Percentiles rank a stretch among this genome's conserved stretches.
phyloP scores from a whole-genome alignment of 2,888 invertebrate genomes.

The Trachelus troglodyta region DNA sequence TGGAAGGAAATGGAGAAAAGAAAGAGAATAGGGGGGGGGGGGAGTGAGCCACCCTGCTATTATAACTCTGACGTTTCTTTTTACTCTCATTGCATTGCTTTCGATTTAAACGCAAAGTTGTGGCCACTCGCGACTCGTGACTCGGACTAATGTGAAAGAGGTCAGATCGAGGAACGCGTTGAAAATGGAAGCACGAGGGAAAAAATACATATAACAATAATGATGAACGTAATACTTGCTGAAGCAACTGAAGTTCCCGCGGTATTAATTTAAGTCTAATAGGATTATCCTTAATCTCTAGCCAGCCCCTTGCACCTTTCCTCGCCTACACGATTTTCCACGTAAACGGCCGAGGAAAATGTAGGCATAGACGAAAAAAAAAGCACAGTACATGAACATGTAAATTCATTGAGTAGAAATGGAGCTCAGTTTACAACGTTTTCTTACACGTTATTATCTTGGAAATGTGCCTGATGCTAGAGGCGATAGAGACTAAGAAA shows the following conservation, averaged over 20 bases:
- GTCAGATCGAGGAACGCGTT: no score
- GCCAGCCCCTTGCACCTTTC: conserved; percentile 42
- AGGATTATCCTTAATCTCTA: conserved; percentile 59
- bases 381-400: no score
- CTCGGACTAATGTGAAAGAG: no score
- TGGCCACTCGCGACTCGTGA: neutral
- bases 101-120: conserved; percentile 12
- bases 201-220: conserved; percentile 49
- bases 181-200: conserved; percentile 9
- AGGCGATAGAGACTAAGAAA: no score
- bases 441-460: no score
- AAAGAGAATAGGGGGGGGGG: neutral
- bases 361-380: no score
- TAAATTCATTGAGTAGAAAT: no score
- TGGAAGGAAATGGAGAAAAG: neutral
- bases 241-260: conserved; percentile 50
- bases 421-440: no score
- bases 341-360: no score
- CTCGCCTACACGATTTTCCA: neutral
- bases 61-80: conserved; percentile 7
- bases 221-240: conserved; percentile 52
- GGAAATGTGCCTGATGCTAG: no score
- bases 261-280: conserved; percentile 62
- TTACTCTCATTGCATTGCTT: neutral
- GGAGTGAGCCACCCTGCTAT: conserved; percentile 10